phyloP scores from a whole-genome alignment of 2,113 vertebrate genomes.

The Casuarius casuarius region DNA sequence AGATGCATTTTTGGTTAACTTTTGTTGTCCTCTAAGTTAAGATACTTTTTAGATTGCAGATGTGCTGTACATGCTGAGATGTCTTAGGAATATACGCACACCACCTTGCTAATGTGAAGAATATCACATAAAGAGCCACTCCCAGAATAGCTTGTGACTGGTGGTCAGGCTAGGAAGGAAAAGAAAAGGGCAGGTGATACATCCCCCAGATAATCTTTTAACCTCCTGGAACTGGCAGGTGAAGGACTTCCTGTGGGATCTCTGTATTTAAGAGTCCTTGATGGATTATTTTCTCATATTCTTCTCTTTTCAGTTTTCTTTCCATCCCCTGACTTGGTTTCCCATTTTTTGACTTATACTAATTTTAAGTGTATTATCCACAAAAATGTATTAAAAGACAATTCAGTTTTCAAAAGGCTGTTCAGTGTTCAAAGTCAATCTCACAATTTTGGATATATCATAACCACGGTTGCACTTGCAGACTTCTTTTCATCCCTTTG shows the following conservation, averaged over 20 bases:
- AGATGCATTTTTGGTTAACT: neutral
- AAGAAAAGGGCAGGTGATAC: neutral
- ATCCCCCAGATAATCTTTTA: neutral
- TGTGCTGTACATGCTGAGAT: neutral
- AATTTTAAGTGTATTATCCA: neutral
- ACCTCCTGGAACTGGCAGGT: neutral
- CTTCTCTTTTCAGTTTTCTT: neutral
- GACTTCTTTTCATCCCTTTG: neutral
- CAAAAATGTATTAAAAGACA: neutral
- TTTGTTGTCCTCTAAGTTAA: neutral
- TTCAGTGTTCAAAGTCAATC: neutral
- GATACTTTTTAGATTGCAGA: neutral
- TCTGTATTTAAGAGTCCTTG: neutral
- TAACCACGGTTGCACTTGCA: neutral
- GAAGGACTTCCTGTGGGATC: neutral
- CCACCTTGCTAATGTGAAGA: neutral
- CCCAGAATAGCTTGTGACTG: neutral
- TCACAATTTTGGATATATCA: neutral
- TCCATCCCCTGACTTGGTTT: neutral
- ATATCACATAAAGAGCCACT: neutral
- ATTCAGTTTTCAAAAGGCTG: neutral
- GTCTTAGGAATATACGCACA: neutral
- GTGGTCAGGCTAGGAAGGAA: neutral
- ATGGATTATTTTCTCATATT: neutral
- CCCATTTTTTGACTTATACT: neutral